Evolutionary conservation across 2,113 vertebrate genomes (phyloP).

Genomic region (Misgurnus anguillicaudatus): DNA sequence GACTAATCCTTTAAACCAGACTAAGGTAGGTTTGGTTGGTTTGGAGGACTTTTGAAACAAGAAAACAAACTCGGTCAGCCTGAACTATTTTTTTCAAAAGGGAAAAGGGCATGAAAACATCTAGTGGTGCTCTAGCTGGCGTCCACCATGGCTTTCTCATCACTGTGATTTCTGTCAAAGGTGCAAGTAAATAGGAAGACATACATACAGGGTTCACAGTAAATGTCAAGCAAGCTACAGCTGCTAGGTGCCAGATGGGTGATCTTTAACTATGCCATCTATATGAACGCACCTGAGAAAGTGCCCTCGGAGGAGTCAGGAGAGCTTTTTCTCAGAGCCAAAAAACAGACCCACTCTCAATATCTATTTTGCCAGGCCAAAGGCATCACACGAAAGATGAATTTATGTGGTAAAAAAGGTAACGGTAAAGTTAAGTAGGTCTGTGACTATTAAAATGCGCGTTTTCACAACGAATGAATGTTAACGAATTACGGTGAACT

Average conservation of each 20-base stretch:
- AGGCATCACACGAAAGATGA: slow-evolving; percentile 9
- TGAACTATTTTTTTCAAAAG: too few species aligned
- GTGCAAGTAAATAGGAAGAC: slow-evolving; percentile 1
- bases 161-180: slow-evolving; percentile 26
- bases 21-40: too few species aligned
- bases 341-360: slow-evolving; percentile 6
- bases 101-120: background rate
- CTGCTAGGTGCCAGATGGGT: slow-evolving; percentile 34
- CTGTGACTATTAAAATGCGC: too few species aligned
- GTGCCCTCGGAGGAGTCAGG: slow-evolving; percentile 37
- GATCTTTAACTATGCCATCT: slow-evolving; percentile 49
- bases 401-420: background rate
- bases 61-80: background rate
- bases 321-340: slow-evolving; percentile 41
- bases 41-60: too few species aligned
- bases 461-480: too few species aligned
- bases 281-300: slow-evolving; percentile 43
- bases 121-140: background rate
- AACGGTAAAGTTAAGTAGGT: background rate
- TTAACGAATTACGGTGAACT: too few species aligned
- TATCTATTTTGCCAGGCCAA: slow-evolving; percentile 30
- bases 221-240: slow-evolving; percentile 37
- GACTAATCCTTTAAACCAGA: too few species aligned
- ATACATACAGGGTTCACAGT: slow-evolving; percentile 24
- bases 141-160: slow-evolving; percentile 25